These are phyloP conservation scores for Bergia sp. DNA, from an alignment of 92 coral and sea anemone species.

Conservation along the genomic window DNA sequence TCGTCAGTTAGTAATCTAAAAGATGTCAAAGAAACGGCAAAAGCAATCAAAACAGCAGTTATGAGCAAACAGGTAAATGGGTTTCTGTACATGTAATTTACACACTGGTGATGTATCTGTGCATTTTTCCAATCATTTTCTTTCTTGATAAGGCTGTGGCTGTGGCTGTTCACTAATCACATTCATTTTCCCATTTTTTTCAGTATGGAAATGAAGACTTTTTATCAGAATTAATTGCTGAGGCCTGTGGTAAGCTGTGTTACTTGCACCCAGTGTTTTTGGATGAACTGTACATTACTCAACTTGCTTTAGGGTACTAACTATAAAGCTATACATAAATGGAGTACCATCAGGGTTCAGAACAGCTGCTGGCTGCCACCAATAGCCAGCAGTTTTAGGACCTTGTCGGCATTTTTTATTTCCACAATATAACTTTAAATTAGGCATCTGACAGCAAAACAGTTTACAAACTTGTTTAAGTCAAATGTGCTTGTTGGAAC, in stretches of 20 bases:
- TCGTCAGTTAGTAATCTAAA: conserved; percentile 68
- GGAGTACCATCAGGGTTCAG: too few relatives aligned
- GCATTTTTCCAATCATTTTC: background rate
- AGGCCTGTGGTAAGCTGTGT: conserved; percentile 87
- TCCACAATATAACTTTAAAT: too few relatives aligned
- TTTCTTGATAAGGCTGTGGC: background rate
- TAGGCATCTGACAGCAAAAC: too few relatives aligned
- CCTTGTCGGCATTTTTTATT: too few relatives aligned
- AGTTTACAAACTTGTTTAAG: too few relatives aligned
- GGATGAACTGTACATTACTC: background rate
- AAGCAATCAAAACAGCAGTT: conserved; percentile 85
- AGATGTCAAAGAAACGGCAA: conserved; percentile 80
- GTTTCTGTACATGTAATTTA: too few relatives aligned
- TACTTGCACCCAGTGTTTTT: background rate
- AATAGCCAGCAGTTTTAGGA: too few relatives aligned
- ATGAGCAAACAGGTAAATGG: conserved; percentile 88
- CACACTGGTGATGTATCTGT: background rate
- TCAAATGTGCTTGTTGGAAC: too few relatives aligned
- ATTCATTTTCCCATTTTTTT: background rate
- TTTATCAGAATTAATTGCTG: conserved; percentile 83
- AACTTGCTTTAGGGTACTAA: too few relatives aligned
- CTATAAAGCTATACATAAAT: too few relatives aligned
- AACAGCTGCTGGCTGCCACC: too few relatives aligned
- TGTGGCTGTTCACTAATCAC: background rate
- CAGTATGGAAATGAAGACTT: conserved; percentile 99